These are phyloP conservation scores for Podarcis lilfordi DNA, from an alignment of 2,797 vertebrate species.

Conservation along the genomic window DNA sequence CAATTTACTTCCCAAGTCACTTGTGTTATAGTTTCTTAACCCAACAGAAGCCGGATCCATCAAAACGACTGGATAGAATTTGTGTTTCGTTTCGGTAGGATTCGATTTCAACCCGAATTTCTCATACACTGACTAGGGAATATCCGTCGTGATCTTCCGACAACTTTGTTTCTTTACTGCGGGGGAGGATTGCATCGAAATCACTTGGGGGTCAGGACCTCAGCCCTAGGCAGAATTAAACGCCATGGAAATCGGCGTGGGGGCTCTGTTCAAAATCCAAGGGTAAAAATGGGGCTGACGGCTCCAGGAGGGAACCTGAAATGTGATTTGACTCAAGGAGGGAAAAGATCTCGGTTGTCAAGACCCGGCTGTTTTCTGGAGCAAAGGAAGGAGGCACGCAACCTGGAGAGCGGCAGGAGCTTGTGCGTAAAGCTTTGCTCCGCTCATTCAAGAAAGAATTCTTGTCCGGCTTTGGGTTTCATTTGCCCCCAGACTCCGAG, in stretches of 20 bases:
- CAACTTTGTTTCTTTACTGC: not conserved
- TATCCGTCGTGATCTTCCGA: not conserved
- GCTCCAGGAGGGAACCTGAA: not conserved
- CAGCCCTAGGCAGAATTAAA: not conserved
- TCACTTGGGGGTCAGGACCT: not conserved
- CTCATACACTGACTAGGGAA: not conserved
- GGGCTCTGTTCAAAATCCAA: not conserved
- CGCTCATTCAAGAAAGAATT: not conserved
- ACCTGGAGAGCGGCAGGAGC: not conserved
- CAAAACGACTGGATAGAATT: not conserved
- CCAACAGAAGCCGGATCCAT: not conserved
- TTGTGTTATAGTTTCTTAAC: not conserved
- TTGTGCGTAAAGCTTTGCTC: not conserved
- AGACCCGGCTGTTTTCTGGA: not conserved
- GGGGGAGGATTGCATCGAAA: not conserved
- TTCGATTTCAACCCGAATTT: not conserved
- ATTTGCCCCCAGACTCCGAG: not conserved
- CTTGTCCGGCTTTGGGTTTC: not conserved
- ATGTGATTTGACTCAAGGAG: not conserved
- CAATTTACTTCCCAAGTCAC: not conserved
- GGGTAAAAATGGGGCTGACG: not conserved
- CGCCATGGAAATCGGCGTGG: not conserved
- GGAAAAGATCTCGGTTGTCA: not conserved
- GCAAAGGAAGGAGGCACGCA: not conserved
- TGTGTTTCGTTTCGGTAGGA: not conserved